Percentiles rank a stretch among this genome's conserved stretches.
These are phyloP conservation scores for Apocrypta bakeri DNA, from an alignment of 1,140 invertebrate genomes.

Conservation along the genomic window DNA sequence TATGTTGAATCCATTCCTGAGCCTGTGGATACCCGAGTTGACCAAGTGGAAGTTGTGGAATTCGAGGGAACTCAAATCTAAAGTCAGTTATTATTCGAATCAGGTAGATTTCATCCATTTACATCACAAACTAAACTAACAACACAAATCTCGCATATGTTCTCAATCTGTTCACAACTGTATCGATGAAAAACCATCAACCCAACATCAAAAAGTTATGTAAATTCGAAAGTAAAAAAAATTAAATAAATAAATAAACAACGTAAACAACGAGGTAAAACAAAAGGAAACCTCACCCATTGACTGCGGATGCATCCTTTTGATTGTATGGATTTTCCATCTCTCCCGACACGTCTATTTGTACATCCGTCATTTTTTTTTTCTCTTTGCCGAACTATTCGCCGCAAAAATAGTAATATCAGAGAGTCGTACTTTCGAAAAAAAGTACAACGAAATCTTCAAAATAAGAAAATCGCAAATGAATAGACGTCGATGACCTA, in stretches of 20 bases:
- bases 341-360: conserved; percentile 59
- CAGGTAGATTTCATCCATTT: not conserved
- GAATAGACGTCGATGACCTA: conserved; percentile 17
- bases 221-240: too few species aligned
- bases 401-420: not conserved
- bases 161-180: not conserved
- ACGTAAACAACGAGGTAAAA: conserved; percentile 7
- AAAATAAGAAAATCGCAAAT: not conserved
- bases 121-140: too few species aligned
- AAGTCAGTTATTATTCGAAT: not conserved
- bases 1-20: conserved; percentile 77
- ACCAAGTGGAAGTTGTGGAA: conserved; percentile 69
- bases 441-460: not conserved
- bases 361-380: conserved; percentile 60
- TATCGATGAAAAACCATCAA: too few species aligned
- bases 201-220: not conserved
- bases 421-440: not conserved
- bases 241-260: too few species aligned
- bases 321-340: conserved; percentile 54
- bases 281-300: conserved; percentile 63
- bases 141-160: too few species aligned
- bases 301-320: conserved; percentile 51
- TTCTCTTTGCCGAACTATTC: not conserved
- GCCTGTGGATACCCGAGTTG: conserved; percentile 72
- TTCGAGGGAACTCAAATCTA: conserved; percentile 69